Evolutionary conservation across 1,140 invertebrate species (phyloP), one percentile per base, ranked within the genome.

Genomic region (Meloidogyne exigua): DNA sequence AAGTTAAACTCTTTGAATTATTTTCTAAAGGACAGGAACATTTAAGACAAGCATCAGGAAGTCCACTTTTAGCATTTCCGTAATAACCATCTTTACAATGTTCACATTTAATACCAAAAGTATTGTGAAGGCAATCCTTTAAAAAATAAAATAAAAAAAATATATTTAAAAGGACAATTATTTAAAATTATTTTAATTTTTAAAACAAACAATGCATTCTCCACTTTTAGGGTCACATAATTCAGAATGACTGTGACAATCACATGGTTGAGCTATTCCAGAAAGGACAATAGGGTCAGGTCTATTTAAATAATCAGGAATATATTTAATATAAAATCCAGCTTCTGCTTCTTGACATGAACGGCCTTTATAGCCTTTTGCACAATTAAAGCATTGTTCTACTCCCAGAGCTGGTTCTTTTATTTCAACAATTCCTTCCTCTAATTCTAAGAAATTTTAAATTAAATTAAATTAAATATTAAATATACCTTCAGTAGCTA

Each of bases 41-140:
- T 64, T 92, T 90, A 11, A 81, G 90, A 84, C 91, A 91, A 69
- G 75, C 77, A 67, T 81, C 81, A 7, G 84, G 79, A 10, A 88
- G 89, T 9, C 89, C 87, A 23, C 75, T 85, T 0, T 83, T 84
- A 11, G 94, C 94, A 89, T 96, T 92, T 2, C 96, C 95, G 87
- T 85, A 88, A 83, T 90, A 97, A 12, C 93, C 93, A 67, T 92
- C 88, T 83, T 91, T 91, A 88, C 96, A 99, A 13, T 91, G 88
- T 88, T 98, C 94, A 89, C 96, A 99, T 86, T 93, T 91, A 67
- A 92, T 91, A 4, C 96, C 79, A 0, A 91, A 90, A 0, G 94
- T 95, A 83, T 95, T 92, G 15, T 92, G 90, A 3, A 89, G 87
- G 85, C 95, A 98, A 85, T 94, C 91, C 93, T 95, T 84, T 49